Evolutionary conservation across 2,888 invertebrate species (phyloP), one percentile per base, ranked within the genome.

Genomic region (Blomia tropicalis): DNA sequence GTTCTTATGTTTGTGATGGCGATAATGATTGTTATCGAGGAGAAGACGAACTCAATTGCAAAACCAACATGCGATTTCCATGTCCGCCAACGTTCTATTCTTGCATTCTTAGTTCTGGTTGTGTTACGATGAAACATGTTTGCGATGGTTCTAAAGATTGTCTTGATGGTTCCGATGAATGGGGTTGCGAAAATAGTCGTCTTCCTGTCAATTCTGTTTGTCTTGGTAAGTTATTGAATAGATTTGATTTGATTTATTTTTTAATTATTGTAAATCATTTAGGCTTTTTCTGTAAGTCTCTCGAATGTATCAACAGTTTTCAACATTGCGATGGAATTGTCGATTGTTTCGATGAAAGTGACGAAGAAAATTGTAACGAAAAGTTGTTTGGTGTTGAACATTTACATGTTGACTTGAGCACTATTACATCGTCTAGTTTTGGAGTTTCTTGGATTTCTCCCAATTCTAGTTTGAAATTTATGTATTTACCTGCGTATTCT

Each of bases 351-450:
- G 80, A 81, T 71, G 75, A 73, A 2, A 77, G 75, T 32, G 80
- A 81, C 70, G 80, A 81, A 66, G 66, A 70, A 17, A 75, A 74
- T 3, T 79, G 79, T 63, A 69, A 23, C n/a, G 41, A 60, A 54
- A 27, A n/a, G 17, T 31, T 56, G 23, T 56, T 19, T 58, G 29
- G 30, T 36, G 79, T 81, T 14, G 72, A 80, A 1, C 79, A 79
- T 58, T 79, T 85, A 72, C 81, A 80, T 7, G 79, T 83, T 17
- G 83, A 83, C 66, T 79, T 80, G 64, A 76, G 79, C 0, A 78
- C 79, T 0, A 78, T 81, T 47, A 82, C 81, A 66, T 76, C 81
- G 0, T 79, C 80, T 0, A 80, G 81, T 65, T 76, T 85, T 66
- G 74, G 79, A 22, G 74, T 85, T 5, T 80, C 80, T 59, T 85